Conservation (phyloP, 1,140 invertebrate genomes). For the Caenorhabditis latens region DNA sequence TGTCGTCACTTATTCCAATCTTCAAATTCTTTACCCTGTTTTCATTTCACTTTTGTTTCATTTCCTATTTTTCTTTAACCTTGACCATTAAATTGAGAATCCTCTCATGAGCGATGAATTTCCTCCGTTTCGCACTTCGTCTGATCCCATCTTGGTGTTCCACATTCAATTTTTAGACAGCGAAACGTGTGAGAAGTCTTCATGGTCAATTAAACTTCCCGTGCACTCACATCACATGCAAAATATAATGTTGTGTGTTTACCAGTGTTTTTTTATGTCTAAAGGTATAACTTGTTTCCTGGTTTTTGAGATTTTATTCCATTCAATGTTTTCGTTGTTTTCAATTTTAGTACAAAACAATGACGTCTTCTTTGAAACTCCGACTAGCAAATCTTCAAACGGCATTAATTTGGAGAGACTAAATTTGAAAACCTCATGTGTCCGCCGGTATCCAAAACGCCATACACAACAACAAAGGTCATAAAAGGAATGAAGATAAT, state of each 20-base stretch:
- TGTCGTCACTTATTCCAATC: not conserved
- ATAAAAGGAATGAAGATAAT: conserved; percentile 29
- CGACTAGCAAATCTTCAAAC: conserved; percentile 5
- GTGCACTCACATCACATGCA: conserved; percentile 8
- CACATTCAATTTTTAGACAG: conserved; percentile 14
- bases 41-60: not conserved
- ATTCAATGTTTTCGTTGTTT: not conserved
- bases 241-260: conserved; percentile 21
- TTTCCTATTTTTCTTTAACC: not conserved
- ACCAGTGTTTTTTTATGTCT: not conserved
- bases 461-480: conserved; percentile 55
- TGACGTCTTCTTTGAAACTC: not conserved
- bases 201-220: conserved; percentile 22
- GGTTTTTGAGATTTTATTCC: conserved; percentile 26
- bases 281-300: not conserved
- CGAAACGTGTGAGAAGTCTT: conserved; percentile 1
- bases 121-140: not conserved
- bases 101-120: too few relatives aligned
- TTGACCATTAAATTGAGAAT: not conserved
- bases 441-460: conserved; percentile 40
- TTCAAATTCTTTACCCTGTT: not conserved
- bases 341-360: not conserved
- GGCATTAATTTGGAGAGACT: conserved; percentile 44
- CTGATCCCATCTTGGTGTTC: conserved; percentile 38
- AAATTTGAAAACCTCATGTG: conserved; percentile 23